Conservation (phyloP, 2,797 vertebrate species). For the Rousettus madagascariensis region DNA sequence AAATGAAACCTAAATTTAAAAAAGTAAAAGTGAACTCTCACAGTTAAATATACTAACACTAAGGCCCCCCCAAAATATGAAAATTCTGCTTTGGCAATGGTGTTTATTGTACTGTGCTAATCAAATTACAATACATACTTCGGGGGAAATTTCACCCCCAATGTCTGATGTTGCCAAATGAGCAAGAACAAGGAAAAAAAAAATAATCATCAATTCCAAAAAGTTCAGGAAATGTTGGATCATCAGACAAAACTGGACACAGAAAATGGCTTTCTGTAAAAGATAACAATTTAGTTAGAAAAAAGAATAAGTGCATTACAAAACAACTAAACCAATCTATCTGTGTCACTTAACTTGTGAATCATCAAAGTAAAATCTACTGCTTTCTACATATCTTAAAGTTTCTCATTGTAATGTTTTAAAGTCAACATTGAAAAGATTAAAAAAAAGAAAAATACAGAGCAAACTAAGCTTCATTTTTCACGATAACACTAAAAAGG, state of each 20-base stretch:
- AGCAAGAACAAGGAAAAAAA: slow-evolving; percentile 21
- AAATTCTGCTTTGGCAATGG: slow-evolving; percentile 71
- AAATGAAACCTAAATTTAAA: slow-evolving; percentile 69
- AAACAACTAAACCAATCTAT: slow-evolving; percentile 68
- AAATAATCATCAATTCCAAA: slow-evolving; percentile 57
- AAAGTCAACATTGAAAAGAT: slow-evolving; percentile 79
- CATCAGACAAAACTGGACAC: slow-evolving; percentile 73
- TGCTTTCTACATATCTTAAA: slow-evolving; percentile 81
- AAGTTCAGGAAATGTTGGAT: slow-evolving; percentile 73
- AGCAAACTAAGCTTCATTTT: slow-evolving; percentile 82
- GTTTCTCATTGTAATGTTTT: slow-evolving; percentile 79
- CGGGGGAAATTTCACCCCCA: slow-evolving; percentile 59
- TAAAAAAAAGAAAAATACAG: slow-evolving; percentile 79
- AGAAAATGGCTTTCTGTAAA: slow-evolving; percentile 72
- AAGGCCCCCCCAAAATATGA: slow-evolving; percentile 53
- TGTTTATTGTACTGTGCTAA: slow-evolving; percentile 75
- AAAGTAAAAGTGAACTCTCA: slow-evolving; percentile 63
- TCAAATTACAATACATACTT: slow-evolving; percentile 71
- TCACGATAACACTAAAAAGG: slow-evolving; percentile 84
- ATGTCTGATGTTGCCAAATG: slow-evolving; percentile 61
- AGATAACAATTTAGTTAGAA: slow-evolving; percentile 73
- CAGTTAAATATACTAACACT: slow-evolving; percentile 64
- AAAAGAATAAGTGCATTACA: slow-evolving; percentile 73
- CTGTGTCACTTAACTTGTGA: slow-evolving; percentile 79
- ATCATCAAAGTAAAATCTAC: slow-evolving; percentile 84